Conservation (phyloP, 2,797 vertebrate species). For the Girardinus metallicus region DNA sequence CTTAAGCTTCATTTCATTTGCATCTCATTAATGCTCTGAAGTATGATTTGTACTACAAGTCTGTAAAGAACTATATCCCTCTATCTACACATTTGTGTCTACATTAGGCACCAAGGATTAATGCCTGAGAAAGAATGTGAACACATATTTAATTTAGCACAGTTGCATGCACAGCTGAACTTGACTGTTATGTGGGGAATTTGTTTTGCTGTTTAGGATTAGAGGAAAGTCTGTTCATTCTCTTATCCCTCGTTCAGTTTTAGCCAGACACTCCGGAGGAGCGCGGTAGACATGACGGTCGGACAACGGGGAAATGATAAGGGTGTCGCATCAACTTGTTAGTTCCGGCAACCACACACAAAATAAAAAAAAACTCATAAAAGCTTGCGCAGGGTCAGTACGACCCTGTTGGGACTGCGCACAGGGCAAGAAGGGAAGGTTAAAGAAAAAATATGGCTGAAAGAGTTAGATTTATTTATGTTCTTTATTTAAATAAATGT, state of each 20-base stretch:
- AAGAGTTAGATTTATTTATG: slow-evolving; percentile 5
- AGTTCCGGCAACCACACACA: too few species aligned
- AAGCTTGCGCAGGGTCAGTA: too few species aligned
- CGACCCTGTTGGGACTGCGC: too few species aligned
- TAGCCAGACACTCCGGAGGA: too few species aligned
- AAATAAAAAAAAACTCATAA: too few species aligned
- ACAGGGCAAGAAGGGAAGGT: background rate
- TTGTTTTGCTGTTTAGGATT: slow-evolving; percentile 7
- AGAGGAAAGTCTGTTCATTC: slow-evolving; percentile 25
- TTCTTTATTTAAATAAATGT: background rate
- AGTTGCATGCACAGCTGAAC: slow-evolving; percentile 41
- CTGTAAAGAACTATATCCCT: background rate
- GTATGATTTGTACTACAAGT: background rate
- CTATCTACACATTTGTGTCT: slow-evolving; percentile 18
- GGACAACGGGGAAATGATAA: too few species aligned
- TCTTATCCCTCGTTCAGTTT: background rate
- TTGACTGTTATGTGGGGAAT: slow-evolving; percentile 40
- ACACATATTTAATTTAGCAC: slow-evolving; percentile 13
- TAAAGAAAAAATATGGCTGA: slow-evolving; percentile 19
- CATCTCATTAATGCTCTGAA: slow-evolving; percentile 13
- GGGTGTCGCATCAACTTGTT: too few species aligned
- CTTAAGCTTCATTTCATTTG: slow-evolving; percentile 61
- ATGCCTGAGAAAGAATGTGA: slow-evolving; percentile 27
- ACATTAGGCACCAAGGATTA: slow-evolving; percentile 2
- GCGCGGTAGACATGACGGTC: too few species aligned